Conservation (phyloP, 2,888 invertebrate species). For the Hydrotaea cyrtoneurina region DNA sequence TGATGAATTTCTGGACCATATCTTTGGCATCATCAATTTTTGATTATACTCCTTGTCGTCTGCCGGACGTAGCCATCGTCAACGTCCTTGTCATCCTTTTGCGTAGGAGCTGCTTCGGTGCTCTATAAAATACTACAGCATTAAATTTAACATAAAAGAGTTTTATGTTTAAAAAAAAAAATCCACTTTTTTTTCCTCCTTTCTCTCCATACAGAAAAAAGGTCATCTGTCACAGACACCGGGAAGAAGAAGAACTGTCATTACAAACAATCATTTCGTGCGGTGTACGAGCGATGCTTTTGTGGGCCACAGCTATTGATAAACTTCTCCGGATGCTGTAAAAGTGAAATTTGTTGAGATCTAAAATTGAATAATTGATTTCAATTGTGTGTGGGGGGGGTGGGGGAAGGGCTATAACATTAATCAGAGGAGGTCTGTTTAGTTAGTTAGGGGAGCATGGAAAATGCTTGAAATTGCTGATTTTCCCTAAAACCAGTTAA, state of each 20-base stretch:
- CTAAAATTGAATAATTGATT: slow-evolving; percentile 55
- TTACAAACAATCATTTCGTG: slow-evolving; percentile 15
- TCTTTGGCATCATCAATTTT: slow-evolving; percentile 38
- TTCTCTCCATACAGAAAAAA: slow-evolving; percentile 17
- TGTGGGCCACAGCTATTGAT: neutral
- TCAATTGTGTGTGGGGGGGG: slow-evolving; percentile 2
- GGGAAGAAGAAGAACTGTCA: neutral
- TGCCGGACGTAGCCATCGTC: slow-evolving; percentile 25
- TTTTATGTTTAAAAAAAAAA: neutral
- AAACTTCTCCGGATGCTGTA: neutral
- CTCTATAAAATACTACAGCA: slow-evolving; percentile 12
- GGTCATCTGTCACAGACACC: slow-evolving; percentile 47
- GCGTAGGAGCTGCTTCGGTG: neutral
- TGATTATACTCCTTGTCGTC: slow-evolving; percentile 4
- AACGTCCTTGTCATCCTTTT: slow-evolving; percentile 26
- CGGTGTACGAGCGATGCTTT: too few species aligned
- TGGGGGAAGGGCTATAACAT: neutral
- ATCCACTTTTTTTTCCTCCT: slow-evolving; percentile 9
- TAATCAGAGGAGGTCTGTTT: neutral
- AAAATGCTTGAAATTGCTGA: too few species aligned
- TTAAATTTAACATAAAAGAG: slow-evolving; percentile 33
- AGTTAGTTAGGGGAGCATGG: too few species aligned
- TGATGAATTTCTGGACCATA: slow-evolving; percentile 57
- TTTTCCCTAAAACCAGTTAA: too few species aligned
- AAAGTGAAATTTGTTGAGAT: slow-evolving; percentile 27